phyloP scores from a whole-genome alignment of 1,140 invertebrate species.

The Scaptomyza pallida region DNA sequence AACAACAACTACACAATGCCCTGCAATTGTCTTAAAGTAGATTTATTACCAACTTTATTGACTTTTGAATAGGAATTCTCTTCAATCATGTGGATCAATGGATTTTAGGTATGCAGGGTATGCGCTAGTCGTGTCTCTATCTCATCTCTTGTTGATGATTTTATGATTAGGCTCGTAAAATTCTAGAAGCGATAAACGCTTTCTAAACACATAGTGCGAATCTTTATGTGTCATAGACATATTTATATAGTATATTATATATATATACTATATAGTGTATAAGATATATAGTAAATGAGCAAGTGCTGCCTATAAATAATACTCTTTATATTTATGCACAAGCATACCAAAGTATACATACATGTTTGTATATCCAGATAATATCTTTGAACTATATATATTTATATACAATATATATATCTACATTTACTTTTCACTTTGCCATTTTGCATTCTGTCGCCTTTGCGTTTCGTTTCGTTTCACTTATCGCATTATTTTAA shows the following conservation, averaged over 20 bases:
- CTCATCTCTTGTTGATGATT: slow-evolving; percentile 7
- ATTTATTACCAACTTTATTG: background rate
- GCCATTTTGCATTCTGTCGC: slow-evolving; percentile 31
- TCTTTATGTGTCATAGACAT: slow-evolving; percentile 22
- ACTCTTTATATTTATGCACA: slow-evolving; percentile 23
- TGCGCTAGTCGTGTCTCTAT: background rate
- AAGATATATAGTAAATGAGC: slow-evolving; percentile 34
- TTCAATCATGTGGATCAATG: too few relatives aligned
- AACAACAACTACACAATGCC: background rate
- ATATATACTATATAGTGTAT: too few relatives aligned
- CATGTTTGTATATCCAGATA: slow-evolving; percentile 12
- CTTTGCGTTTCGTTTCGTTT: slow-evolving; percentile 1
- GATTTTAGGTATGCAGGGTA: background rate
- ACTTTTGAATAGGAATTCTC: background rate
- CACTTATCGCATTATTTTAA: background rate
- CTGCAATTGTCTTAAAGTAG: background rate
- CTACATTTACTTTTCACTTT: slow-evolving; percentile 50
- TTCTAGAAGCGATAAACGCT: slow-evolving; percentile 59
- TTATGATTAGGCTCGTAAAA: slow-evolving; percentile 71
- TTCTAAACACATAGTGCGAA: slow-evolving; percentile 8
- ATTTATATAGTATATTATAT: slow-evolving; percentile 31
- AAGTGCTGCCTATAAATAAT: slow-evolving; percentile 78
- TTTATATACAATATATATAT: slow-evolving; percentile 23
- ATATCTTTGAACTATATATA: slow-evolving; percentile 41
- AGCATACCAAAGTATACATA: slow-evolving; percentile 9